phyloP scores from a whole-genome alignment of 2,888 invertebrate species.

The Balanococcus diminutus region DNA sequence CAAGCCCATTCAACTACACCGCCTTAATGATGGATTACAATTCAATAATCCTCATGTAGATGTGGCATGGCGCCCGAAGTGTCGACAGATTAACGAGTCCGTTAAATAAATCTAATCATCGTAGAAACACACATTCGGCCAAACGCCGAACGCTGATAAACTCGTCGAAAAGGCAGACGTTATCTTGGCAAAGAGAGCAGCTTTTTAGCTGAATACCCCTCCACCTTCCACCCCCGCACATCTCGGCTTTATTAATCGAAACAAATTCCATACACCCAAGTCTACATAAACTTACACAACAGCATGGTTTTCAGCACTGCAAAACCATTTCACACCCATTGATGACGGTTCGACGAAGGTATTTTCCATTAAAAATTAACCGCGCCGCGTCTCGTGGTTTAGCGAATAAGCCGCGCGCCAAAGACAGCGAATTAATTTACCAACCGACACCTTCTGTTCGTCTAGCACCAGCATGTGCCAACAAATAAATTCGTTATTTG shows the following conservation, averaged over 20 bases:
- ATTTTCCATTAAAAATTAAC: conserved; percentile 26
- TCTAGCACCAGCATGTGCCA: background rate
- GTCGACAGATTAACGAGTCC: conserved; percentile 3
- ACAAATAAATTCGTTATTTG: conserved; percentile 19
- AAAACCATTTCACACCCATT: conserved; percentile 11
- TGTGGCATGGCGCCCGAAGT: background rate
- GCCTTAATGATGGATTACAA: conserved; percentile 21
- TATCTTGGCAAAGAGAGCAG: background rate
- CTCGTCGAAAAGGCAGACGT: background rate
- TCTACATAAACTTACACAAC: too few relatives aligned
- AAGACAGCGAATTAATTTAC: background rate
- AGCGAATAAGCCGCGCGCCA: background rate
- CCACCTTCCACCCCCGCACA: too few relatives aligned
- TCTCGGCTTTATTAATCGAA: too few relatives aligned
- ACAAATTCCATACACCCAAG: too few relatives aligned
- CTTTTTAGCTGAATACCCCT: background rate
- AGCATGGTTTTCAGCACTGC: background rate
- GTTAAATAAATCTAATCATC: background rate
- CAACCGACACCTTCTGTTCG: background rate
- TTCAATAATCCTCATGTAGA: background rate
- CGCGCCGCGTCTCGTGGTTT: background rate
- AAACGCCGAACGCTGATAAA: background rate
- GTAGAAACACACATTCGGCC: background rate
- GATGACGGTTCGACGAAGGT: background rate
- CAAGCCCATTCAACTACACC: background rate